Percentiles rank a stretch among this genome's conserved stretches.
These are phyloP conservation scores for Brachyrhaphis roseni DNA, from an alignment of 2,797 vertebrate species.

Conservation along the genomic window DNA sequence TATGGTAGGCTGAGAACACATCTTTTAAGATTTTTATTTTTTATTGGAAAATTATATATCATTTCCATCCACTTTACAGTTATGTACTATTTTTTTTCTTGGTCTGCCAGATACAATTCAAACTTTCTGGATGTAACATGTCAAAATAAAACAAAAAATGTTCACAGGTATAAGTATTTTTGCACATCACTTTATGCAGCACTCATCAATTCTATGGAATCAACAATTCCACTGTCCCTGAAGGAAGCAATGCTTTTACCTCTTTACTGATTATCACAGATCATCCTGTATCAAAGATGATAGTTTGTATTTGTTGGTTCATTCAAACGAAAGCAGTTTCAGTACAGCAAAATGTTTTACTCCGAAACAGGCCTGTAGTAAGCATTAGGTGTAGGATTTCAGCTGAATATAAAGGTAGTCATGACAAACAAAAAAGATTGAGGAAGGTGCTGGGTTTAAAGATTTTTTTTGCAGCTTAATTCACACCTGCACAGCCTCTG, in stretches of 20 bases:
- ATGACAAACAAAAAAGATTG: constrained; percentile 61
- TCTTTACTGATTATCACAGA: background rate
- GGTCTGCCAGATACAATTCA: background rate
- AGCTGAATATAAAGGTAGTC: constrained; percentile 44
- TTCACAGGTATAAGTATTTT: background rate
- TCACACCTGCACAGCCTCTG: constrained; percentile 90
- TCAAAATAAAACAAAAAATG: background rate
- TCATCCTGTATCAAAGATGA: background rate
- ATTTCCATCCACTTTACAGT: background rate
- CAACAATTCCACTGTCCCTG: background rate
- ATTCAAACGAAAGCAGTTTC: background rate
- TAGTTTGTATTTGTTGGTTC: background rate
- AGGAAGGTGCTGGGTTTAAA: constrained; percentile 66
- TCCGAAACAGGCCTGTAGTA: constrained; percentile 19
- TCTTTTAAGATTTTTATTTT: background rate
- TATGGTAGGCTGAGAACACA: background rate
- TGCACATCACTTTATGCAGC: background rate
- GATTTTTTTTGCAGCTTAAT: constrained; percentile 78
- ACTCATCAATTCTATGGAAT: background rate
- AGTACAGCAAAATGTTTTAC: background rate
- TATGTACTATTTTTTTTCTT: background rate
- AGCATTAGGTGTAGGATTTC: constrained; percentile 43
- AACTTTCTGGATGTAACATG: background rate
- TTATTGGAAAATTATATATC: background rate
- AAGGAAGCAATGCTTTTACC: background rate